Evolutionary conservation across 2,797 vertebrate genomes (phyloP), one percentile per base, ranked within the genome.

Genomic region (Characodon lateralis): DNA sequence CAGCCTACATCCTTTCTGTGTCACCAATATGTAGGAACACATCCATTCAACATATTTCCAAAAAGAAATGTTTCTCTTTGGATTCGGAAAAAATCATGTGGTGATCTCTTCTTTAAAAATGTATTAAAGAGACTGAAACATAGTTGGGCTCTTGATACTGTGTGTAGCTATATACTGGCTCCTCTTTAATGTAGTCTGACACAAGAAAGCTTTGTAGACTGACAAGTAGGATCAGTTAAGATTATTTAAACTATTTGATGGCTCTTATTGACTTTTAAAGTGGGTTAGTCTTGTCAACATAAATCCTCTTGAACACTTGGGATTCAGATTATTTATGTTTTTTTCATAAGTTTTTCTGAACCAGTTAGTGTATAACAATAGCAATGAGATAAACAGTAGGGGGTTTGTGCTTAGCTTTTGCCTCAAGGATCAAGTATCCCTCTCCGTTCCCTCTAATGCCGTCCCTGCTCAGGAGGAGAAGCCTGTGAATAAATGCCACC

Each of bases 401-500:
- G 65, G 83, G 82, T 82, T 92, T 92, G 89, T 93, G 82, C 78
- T 86, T 74, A 80, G 61, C 69, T 8, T 77, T 85, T 78, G 76
- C 88, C 87, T 89, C 26, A 43, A 78, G 91, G 91, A 88, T 92
- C 88, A 93, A 94, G 84, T 87, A 77, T 89, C 79, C 82, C 78
- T 86, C 91, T 89, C 83, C 69, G 55, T 89, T 86, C 88, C 77
- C 78, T 78, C 77, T 83, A 80, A 88, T 78, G 83, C 86, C 87
- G 46, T 77, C 80, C 83, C 86, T 43, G 80, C 85, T 90, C 82
- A 87, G 87, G 84, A 86, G 87, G 88, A 88, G 81, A 88, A 63
- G 90, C 72, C 88, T 82, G 87, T 90, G 93, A 93, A 92, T 92
- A 94, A 94, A 94, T 89, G 85, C 89, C 92, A 90, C 91, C 90